Conservation (phyloP, 2,888 invertebrate genomes). For the Drosophila tripunctata region DNA sequence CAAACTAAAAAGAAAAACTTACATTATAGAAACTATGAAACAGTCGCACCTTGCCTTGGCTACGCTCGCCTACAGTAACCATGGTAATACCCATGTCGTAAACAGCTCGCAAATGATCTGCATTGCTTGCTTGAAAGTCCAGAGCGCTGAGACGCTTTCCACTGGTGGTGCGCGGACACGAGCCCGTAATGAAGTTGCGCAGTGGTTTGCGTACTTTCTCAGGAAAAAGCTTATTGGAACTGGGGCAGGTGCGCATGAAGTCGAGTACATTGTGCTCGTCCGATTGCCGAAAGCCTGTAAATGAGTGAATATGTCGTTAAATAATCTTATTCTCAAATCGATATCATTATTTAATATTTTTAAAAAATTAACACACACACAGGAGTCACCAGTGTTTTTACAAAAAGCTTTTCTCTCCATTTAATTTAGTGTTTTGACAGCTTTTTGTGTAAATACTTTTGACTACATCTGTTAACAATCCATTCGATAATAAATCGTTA, state of each 20-base stretch:
- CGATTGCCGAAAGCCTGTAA: slow-evolving; percentile 84
- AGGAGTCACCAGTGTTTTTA: too few relatives aligned
- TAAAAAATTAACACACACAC: too few relatives aligned
- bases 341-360: too few relatives aligned
- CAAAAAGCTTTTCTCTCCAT: too few relatives aligned
- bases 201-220: slow-evolving; percentile 93
- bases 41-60: slow-evolving; percentile 92
- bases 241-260: slow-evolving; percentile 90
- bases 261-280: slow-evolving; percentile 86
- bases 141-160: slow-evolving; percentile 88
- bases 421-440: too few relatives aligned
- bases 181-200: slow-evolving; percentile 92
- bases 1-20: slow-evolving; percentile 82
- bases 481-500: too few relatives aligned
- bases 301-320: neutral
- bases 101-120: slow-evolving; percentile 93
- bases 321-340: too few relatives aligned
- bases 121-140: slow-evolving; percentile 92
- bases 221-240: slow-evolving; percentile 92
- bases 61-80: slow-evolving; percentile 90
- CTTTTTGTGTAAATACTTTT: too few relatives aligned
- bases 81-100: slow-evolving; percentile 98
- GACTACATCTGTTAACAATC: too few relatives aligned
- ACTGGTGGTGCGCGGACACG: slow-evolving; percentile 88
- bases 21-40: slow-evolving; percentile 95